phyloP scores from a whole-genome alignment of 2,888 invertebrate genomes.

The Brachyptera putata region DNA sequence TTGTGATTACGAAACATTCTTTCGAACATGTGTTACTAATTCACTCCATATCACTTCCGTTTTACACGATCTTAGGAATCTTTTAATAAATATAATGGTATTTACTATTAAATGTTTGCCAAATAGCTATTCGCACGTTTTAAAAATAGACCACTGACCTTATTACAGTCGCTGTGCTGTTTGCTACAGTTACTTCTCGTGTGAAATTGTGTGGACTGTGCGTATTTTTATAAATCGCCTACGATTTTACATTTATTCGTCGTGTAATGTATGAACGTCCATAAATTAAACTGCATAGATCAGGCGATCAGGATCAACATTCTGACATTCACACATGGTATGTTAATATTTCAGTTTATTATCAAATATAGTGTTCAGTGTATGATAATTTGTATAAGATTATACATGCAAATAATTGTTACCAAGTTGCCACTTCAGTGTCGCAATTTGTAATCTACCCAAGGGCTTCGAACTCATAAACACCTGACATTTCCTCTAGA shows the following conservation, averaged over 20 bases:
- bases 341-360: background rate
- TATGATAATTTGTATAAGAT: background rate
- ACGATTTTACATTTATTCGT: background rate
- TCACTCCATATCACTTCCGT: constrained; percentile 9
- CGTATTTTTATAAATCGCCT: background rate
- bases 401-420: background rate
- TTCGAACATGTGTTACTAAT: constrained; percentile 1
- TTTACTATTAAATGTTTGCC: constrained; percentile 4
- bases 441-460: background rate
- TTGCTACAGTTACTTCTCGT: background rate
- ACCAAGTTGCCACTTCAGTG: no score
- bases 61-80: background rate
- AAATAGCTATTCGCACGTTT: constrained; percentile 14
- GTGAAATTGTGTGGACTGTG: background rate
- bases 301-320: constrained; percentile 27
- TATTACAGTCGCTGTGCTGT: background rate
- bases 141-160: constrained; percentile 21
- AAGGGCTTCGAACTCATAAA: constrained; percentile 4
- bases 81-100: background rate
- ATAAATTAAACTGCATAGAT: constrained; percentile 2
- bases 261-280: background rate
- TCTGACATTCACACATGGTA: constrained; percentile 21
- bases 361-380: background rate
- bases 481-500: background rate
- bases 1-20: background rate